Percentiles rank a stretch among this genome's conserved stretches.
Evolutionary conservation across 2,113 vertebrate genomes (phyloP).

Genomic region (Deroptyus accipitrinus): DNA sequence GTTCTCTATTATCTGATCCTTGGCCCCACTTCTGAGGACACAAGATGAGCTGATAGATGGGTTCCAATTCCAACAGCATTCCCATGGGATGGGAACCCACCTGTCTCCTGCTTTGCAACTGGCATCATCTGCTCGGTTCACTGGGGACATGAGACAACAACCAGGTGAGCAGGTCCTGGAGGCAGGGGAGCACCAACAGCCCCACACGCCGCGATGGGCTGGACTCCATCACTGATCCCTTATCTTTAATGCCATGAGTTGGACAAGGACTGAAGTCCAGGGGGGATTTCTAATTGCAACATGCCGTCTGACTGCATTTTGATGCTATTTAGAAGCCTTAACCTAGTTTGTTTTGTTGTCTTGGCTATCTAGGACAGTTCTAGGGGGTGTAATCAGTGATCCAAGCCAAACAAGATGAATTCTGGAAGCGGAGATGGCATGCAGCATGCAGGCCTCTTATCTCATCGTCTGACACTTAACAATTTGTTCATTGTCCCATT

Average conservation of each 20-base stretch:
- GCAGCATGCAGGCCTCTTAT: neutral
- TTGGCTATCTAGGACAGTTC: neutral
- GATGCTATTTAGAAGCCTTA: neutral
- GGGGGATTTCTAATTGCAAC: neutral
- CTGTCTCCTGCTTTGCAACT: neutral
- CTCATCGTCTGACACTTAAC: conserved; percentile 49
- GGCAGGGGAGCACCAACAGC: neutral
- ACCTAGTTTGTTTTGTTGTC: neutral
- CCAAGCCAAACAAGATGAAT: neutral
- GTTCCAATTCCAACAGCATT: neutral
- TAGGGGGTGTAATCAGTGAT: neutral
- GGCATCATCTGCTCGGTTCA: accelerated
- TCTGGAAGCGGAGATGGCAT: conserved; percentile 21
- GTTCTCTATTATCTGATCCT: neutral
- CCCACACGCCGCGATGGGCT: accelerated
- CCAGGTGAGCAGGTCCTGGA: neutral
- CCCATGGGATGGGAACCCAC: neutral
- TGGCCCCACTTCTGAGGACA: conserved; percentile 12
- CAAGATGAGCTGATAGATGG: neutral
- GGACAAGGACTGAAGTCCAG: neutral
- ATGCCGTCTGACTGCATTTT: neutral
- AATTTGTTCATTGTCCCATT: neutral
- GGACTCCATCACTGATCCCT: neutral
- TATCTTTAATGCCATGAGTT: neutral
- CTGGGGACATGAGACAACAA: neutral